Base-by-base conservation (phyloP, 1,140 invertebrate species). In the Vanessa atalanta region DNA sequence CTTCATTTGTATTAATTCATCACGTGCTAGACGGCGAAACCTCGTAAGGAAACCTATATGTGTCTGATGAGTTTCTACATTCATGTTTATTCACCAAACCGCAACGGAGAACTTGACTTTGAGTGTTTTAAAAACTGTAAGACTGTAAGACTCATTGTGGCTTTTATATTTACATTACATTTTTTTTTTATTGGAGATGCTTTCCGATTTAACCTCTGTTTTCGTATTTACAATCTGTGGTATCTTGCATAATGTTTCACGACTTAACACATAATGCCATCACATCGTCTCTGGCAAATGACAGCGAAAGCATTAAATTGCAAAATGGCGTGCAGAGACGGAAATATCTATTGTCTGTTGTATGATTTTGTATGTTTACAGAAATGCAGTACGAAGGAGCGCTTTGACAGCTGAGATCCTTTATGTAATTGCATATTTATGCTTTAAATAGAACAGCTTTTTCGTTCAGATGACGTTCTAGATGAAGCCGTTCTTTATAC, bases 201-300 rank as follows among this genome's bases (percentile, higher is more conserved):
- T n/a, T 20, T 53, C 15, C n/a, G 0, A n/a, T 53, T n/a, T 53
- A n/a, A 7, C 5, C 2, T n/a, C 15, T 5, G 50, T 16, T 26
- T 26, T 57, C 11, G 7, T 26, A 4, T 31, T 61, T 61, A 15
- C 4, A 61, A 14, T 37, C 57, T 37, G 57, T 61, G 9, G 37
- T 16, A 57, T 57, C 66, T 15, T 68, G 68, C 68, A 70, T 70
- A 61, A 12, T 14, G 20, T 53, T 70, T 63, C 26, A 61, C 68
- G 48, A 63, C 37, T 61, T 26, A 61, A 37, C 23, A 60, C 20
- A 16, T 61, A 69, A 60, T 43, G n/a, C 3, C 51, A n/a, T 16
- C 37, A 15, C 31, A 26, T 16, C 51, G 31, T 47, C 23, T 67
- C 66, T 55, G 31, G 31, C 66, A 47, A 68, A 57, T 68, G 37